Evolutionary conservation across 1,140 invertebrate genomes (phyloP).

Genomic region (Pogonus chalceus): DNA sequence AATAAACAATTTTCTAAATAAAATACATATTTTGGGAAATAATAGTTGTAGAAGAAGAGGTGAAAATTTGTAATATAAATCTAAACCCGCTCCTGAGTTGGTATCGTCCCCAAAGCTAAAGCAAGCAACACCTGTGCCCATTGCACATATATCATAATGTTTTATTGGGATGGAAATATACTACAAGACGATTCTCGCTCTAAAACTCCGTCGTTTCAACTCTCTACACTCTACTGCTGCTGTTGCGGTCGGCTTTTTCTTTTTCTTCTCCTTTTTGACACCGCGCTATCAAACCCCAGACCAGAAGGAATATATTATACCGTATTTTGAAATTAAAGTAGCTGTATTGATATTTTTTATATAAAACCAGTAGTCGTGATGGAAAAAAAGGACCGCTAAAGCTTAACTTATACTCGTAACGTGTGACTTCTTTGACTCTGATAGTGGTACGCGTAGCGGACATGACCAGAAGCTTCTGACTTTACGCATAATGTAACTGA

Average conservation of each 20-base stretch:
- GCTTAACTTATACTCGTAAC: no score
- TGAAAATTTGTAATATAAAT: no score
- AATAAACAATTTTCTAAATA: no score
- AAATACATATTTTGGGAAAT: no score
- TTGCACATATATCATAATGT: conserved; percentile 2
- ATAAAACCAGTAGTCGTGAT: not conserved
- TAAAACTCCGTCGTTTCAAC: not conserved
- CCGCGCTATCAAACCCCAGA: not conserved
- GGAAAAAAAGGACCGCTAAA: no score
- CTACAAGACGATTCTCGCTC: not conserved
- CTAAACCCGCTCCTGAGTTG: no score
- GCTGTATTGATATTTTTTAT: conserved; percentile 5
- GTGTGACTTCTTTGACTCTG: no score
- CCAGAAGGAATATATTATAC: not conserved
- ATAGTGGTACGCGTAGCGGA: no score
- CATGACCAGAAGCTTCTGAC: no score
- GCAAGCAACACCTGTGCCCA: conserved; percentile 1
- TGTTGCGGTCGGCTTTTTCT: not conserved
- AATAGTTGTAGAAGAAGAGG: no score
- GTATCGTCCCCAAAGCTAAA: no score
- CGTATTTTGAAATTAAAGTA: conserved; percentile 7
- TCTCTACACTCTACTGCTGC: not conserved
- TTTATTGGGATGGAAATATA: conserved; percentile 6
- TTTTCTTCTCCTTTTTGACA: not conserved
- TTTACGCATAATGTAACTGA: no score